Conservation (phyloP, 2,113 vertebrate species). For the Albula glossodonta region DNA sequence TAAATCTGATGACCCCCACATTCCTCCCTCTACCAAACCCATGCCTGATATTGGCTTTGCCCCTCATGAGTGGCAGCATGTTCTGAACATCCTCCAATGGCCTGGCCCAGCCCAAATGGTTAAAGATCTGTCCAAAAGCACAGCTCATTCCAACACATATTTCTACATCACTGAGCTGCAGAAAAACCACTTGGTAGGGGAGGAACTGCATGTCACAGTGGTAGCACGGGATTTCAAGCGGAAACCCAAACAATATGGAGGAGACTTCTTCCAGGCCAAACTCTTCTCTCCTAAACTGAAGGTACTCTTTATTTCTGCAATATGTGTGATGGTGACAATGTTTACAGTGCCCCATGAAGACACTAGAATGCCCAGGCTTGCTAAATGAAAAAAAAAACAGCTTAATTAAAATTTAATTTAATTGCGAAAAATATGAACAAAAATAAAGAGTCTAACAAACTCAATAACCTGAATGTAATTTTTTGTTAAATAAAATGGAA, state of each 20-base stretch:
- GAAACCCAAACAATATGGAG: background rate
- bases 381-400: no score
- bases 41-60: background rate
- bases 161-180: background rate
- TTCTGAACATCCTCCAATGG: background rate
- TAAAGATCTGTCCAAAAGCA: background rate
- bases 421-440: no score
- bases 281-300: background rate
- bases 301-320: background rate
- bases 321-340: background rate
- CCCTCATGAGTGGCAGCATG: background rate
- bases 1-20: background rate
- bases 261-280: background rate
- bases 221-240: background rate
- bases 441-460: no score
- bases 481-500: no score
- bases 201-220: background rate
- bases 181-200: background rate
- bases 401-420: no score
- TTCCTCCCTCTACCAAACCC: background rate
- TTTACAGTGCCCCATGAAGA: background rate
- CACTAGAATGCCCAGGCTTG: no score
- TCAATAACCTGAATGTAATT: no score
- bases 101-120: background rate
- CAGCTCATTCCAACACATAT: background rate